phyloP scores from a whole-genome alignment of 53 echinoderm and acorn worm species.

The Crossaster papposus region DNA sequence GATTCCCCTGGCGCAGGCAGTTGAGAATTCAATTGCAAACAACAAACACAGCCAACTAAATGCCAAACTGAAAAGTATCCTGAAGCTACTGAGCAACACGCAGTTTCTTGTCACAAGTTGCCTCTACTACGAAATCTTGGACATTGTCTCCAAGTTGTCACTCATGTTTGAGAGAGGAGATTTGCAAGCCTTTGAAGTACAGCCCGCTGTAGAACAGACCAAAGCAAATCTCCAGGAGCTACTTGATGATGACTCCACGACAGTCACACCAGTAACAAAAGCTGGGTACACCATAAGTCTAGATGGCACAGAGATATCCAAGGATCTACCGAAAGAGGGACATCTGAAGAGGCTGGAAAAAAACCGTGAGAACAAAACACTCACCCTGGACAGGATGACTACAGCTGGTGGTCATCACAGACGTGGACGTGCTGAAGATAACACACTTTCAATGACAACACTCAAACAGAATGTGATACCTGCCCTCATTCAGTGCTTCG shows the following conservation, averaged over 20 bases:
- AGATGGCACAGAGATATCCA: not conserved
- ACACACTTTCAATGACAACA: not conserved
- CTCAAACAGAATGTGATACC: conserved; percentile 12
- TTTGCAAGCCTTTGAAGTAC: conserved; percentile 60
- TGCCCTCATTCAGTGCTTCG: conserved; percentile 24
- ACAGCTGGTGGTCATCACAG: conserved; percentile 5
- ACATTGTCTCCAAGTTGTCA: conserved; percentile 55
- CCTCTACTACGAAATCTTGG: conserved; percentile 42
- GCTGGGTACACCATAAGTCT: conserved; percentile 42
- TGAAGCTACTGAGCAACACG: conserved; percentile 49
- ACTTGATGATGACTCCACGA: conserved; percentile 32
- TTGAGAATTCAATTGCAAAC: conserved; percentile 68
- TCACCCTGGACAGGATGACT: conserved; percentile 55
- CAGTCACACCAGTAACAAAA: conserved; percentile 5
- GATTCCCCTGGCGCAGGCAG: conserved; percentile 57
- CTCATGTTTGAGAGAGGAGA: conserved; percentile 54
- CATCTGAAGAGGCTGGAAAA: not conserved
- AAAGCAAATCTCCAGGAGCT: conserved; percentile 38
- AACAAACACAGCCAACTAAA: conserved; percentile 48
- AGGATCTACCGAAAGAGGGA: conserved; percentile 35
- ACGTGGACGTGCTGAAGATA: not conserved
- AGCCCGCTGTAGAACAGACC: conserved; percentile 30
- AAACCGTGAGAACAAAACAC: conserved; percentile 28
- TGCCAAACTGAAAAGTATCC: conserved; percentile 62
- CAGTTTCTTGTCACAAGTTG: conserved; percentile 12